Base-by-base conservation (phyloP, 2,113 vertebrate genomes). In the Calypte anna region DNA sequence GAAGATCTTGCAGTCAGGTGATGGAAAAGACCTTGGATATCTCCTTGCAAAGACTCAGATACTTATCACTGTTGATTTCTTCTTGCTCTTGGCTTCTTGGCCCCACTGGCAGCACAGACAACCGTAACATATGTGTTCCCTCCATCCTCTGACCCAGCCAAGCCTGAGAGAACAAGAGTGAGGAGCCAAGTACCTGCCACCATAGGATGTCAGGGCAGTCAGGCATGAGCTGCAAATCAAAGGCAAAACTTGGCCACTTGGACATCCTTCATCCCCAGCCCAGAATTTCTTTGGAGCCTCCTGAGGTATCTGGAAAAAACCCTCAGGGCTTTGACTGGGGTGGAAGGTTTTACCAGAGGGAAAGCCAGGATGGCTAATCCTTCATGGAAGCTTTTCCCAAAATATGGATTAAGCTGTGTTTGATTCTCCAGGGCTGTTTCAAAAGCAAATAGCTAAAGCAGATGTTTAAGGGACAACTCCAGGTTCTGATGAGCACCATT, bases 171-270 rank as follows among this genome's bases (percentile, higher is more conserved):
- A 96, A 94, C 53, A 40, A 31, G 23, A 83, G 57, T 76, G 79
- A 93, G 73, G 64, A 95, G 94, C 93, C 93, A 93, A 95, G 92
- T 93, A 92, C 93, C 96, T 95, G 96, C 94, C 94, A 92, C 64
- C 2, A 0, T 36, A 12, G 11, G 88, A 61, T 88, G 94, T 38
- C 76, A 84, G 80, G 85, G 73, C 67, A 91, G 73, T 88, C 86
- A 90, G 90, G 83, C 79, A 95, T 94, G 91, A 82, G 85, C 86
- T 91, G 64, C 88, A 93, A 96, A 96, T 96, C 94, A 96, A 94
- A 96, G 82, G 73, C 38, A 1, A 78, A 68, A 19, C 79, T 80
- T 94, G 88, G 93, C 90, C 25, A 2, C 11, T 86, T 90, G 90
- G 85, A 88, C n/a, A 88, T 73, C 31, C 76, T 94, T 90, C 55